Conservation (phyloP, 2,113 vertebrate genomes). For the Fukomys damarensis region DNA sequence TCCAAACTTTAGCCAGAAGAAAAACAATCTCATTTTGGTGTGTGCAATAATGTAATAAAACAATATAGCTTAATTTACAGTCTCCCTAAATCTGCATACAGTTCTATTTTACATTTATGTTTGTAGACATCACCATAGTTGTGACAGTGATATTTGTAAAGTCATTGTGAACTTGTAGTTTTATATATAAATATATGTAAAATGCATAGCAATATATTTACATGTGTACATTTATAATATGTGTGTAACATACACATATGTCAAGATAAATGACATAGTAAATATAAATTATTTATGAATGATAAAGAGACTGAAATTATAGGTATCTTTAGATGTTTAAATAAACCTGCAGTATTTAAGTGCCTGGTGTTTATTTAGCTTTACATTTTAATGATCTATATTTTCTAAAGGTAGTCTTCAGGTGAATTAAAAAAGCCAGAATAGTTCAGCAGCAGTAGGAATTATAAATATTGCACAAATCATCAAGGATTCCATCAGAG, state of each 20-base stretch:
- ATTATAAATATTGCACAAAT: conserved; percentile 56
- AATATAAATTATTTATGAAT: background rate
- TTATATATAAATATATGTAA: background rate
- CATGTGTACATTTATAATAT: background rate
- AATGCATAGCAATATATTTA: background rate
- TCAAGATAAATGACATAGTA: background rate
- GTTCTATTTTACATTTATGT: background rate
- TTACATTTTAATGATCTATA: conserved; percentile 52
- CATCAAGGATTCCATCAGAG: conserved; percentile 51
- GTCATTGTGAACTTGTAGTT: background rate
- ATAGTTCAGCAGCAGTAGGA: conserved; percentile 67
- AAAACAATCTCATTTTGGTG: background rate
- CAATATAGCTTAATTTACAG: background rate
- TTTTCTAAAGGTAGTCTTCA: conserved; percentile 65
- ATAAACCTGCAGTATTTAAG: background rate
- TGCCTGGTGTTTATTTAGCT: background rate
- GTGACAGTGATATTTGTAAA: background rate
- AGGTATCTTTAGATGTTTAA: background rate
- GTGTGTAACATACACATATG: background rate
- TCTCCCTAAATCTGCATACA: background rate
- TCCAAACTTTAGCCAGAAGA: conserved; percentile 47
- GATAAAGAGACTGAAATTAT: background rate
- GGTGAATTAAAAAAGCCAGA: conserved; percentile 71
- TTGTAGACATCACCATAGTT: background rate
- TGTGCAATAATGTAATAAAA: background rate